A percentile compares a stretch with the other conserved stretches of the same genome.
Conservation (phyloP, 2,888 invertebrate species). For the Euclidia mi region DNA sequence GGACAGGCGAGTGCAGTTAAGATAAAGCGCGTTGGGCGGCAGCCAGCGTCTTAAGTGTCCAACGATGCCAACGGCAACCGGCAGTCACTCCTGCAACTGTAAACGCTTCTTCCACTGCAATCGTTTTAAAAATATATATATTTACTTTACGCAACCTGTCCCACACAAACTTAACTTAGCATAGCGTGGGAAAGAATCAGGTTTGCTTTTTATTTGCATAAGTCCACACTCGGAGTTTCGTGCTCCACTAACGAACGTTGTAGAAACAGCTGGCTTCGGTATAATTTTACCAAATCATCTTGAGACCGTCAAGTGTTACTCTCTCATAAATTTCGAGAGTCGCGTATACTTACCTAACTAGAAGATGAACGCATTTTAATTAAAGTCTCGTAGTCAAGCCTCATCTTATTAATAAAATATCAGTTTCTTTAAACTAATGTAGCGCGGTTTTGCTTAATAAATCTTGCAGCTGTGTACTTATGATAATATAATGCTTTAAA, state of each 20-base stretch:
- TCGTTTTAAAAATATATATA: slow-evolving; percentile 24
- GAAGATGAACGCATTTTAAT: slow-evolving; percentile 69
- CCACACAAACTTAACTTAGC: slow-evolving; percentile 1
- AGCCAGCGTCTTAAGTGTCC: slow-evolving; percentile 87
- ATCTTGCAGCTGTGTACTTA: slow-evolving; percentile 24
- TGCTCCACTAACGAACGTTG: slow-evolving; percentile 41
- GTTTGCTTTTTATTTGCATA: slow-evolving; percentile 30
- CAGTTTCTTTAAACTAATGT: slow-evolving; percentile 51
- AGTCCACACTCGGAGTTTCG: slow-evolving; percentile 31
- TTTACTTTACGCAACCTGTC: slow-evolving; percentile 11
- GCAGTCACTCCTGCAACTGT: slow-evolving; percentile 50
- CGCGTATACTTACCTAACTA: slow-evolving; percentile 41
- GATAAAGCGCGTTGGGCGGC: slow-evolving; percentile 84
- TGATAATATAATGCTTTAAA: neutral
- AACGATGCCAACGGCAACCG: slow-evolving; percentile 72
- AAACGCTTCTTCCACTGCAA: slow-evolving; percentile 25
- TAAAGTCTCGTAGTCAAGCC: slow-evolving; percentile 58
- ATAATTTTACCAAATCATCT: slow-evolving; percentile 66
- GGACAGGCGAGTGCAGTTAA: slow-evolving; percentile 85
- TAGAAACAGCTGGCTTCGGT: slow-evolving; percentile 62
- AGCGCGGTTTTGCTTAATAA: slow-evolving; percentile 41
- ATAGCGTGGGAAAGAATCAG: slow-evolving; percentile 6
- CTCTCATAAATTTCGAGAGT: slow-evolving; percentile 61
- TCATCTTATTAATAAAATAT: slow-evolving; percentile 56
- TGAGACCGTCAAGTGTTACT: slow-evolving; percentile 65